Percentiles rank a stretch among this genome's conserved stretches.
phyloP scores from a whole-genome alignment of 2,888 invertebrate genomes.

The Chromoteleia sp. region DNA sequence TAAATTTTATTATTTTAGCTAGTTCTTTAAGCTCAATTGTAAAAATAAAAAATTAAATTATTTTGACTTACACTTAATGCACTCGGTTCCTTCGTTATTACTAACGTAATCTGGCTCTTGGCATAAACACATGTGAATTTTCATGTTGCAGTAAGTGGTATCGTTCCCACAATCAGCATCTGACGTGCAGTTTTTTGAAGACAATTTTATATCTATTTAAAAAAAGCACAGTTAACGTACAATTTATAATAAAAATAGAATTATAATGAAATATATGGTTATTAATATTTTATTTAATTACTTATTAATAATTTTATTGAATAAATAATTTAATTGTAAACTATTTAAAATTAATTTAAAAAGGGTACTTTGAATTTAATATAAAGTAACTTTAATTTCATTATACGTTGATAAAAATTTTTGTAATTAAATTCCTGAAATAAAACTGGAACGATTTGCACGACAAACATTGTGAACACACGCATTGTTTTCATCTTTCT shows the following conservation, averaged over 20 bases:
- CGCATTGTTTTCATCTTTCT: slow-evolving; percentile 13
- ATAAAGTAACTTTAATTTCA: no score
- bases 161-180: slow-evolving; percentile 14
- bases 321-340: no score
- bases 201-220: slow-evolving; percentile 21
- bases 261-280: background rate
- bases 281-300: background rate
- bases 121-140: slow-evolving; percentile 42
- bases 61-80: slow-evolving; percentile 36
- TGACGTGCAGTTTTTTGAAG: slow-evolving; percentile 26
- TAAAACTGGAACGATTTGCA: slow-evolving; percentile 13
- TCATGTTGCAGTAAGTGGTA: slow-evolving; percentile 14
- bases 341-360: no score
- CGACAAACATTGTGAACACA: background rate
- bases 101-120: slow-evolving; percentile 32
- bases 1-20: background rate
- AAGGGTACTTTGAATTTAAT: no score
- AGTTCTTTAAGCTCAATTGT: no score
- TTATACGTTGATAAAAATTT: no score
- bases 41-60: background rate
- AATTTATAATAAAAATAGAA: background rate
- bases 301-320: no score
- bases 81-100: slow-evolving; percentile 27
- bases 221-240: no score
- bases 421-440: no score